These are phyloP conservation scores for Euwallacea similis DNA, from an alignment of 1,140 invertebrate genomes.

Conservation along the genomic window DNA sequence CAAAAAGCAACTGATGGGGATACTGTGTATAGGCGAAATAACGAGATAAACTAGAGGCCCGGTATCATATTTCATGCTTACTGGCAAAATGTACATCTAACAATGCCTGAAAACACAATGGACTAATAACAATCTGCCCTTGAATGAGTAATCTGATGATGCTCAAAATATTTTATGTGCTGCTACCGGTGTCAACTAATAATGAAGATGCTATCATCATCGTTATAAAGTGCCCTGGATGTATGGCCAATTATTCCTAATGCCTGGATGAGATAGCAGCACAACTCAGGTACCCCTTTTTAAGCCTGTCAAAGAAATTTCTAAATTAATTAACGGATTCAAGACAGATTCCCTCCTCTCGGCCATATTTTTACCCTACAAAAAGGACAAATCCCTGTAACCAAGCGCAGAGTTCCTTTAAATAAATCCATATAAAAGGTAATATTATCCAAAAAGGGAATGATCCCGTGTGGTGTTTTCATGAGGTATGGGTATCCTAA, in stretches of 20 bases:
- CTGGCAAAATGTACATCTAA: background rate
- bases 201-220: slow-evolving; percentile 3
- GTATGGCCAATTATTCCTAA: background rate
- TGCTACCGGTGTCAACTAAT: slow-evolving; percentile 3
- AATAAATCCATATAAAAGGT: slow-evolving; percentile 29
- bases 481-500: slow-evolving; percentile 22
- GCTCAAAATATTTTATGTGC: slow-evolving; percentile 8
- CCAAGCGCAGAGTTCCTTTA: slow-evolving; percentile 14
- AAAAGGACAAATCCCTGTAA: slow-evolving; percentile 9
- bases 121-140: background rate
- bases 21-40: too few relatives aligned
- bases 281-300: background rate
- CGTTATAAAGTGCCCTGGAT: background rate
- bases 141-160: slow-evolving; percentile 2
- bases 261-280: background rate
- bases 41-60: background rate
- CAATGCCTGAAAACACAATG: slow-evolving; percentile 5
- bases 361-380: slow-evolving; percentile 1
- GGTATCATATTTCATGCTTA: background rate
- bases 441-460: slow-evolving; percentile 21
- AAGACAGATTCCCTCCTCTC: background rate
- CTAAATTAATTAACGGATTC: slow-evolving; percentile 5
- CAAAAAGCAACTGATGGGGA: too few relatives aligned
- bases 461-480: slow-evolving; percentile 22
- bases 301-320: background rate